Base-by-base conservation (phyloP, 2,888 invertebrate genomes). In the Drosophila fungiperda region DNA sequence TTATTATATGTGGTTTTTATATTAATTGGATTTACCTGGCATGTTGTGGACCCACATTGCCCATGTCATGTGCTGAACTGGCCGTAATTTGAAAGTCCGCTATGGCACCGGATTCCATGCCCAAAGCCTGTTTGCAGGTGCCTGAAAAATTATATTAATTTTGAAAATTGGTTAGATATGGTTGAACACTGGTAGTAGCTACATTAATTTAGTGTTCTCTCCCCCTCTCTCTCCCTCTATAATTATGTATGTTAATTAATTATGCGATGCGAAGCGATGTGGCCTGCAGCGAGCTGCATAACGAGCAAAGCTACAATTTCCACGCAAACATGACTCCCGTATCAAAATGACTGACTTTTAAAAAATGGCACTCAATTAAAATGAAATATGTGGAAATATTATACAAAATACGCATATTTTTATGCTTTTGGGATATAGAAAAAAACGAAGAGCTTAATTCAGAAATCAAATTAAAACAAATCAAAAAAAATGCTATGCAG, bases 91-190 rank as follows among this genome's bases (percentile, higher is more conserved):
- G 96, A 82, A 95, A 94, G 93, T 97, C 96, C 84, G 95, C 95
- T 91, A 97, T 97, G 78, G 94, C 94, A 68, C 96, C 96, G 60
- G 96, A 95, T 93, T 97, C 96, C 97, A 97, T 96, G 82, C 97
- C 97, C 92, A 97, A 93, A 45, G 97, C 94, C 82, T 94, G 94
- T 85, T 94, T 94, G 93, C 96, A 96, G 92, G 95, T 94, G 91
- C 94, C 96, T 96, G 94, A 35, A 80, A 71, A 67, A 49, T 49
- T 29, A 29, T 50, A 36, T 54, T 49, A 66, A 64, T 54, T 17
- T 53, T 45, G 26, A 48, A 68, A 62, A 66, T 74, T 20, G 48
- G 69, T 59, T 62, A 9, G 58, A 62, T 76, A 65, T 29, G 64
- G 58, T 63, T 65, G 48, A 45, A 55, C 49, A 77, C 53, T 69